Evolutionary conservation across 2,888 invertebrate genomes (phyloP), one percentile per base, ranked within the genome.

Genomic region (Limnephilus lunatus): DNA sequence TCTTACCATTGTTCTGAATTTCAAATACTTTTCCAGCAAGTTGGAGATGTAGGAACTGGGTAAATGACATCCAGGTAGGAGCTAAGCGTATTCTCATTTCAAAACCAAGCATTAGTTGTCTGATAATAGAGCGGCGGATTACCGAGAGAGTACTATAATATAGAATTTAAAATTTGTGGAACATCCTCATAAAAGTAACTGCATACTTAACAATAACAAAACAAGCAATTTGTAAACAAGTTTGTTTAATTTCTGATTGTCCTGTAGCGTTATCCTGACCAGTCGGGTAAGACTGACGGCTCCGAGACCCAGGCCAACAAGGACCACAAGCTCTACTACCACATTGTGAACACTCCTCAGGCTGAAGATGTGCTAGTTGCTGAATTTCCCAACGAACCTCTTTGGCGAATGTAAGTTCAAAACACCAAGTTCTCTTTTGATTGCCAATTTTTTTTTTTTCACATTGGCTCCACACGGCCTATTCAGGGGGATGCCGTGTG

Each of bases 281-380:
- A 98, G 94, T 96, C 96, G 90, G 98, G 98, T 48, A 98, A 98
- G 95, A 97, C 98, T 3, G 99, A 99, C 96, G 99, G 99, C 2
- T 98, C 98, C 0, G 99, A 99, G 95, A 99, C 99, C 0, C 97
- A 97, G 92, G 97, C 97, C 94, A 98, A 98, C 95, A 97, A 98
- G 94, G 97, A 99, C 95, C 99, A 99, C 95, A 99, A 99, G 95
- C 96, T 99, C 85, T 99, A 97, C 95, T 99, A 98, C 95, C 99
- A 99, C 95, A 96, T 97, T 91, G 95, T 99, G 92, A 98, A 98
- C 94, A 98, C 99, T 68, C 96, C 97, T 19, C 99, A 99, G 95
- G 96, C 97, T 0, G 97, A 98, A 90, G 99, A 99, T 96, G 96
- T 99, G 85, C 95, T 99, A 89, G 98, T 98, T 19, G 98, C 98